Evolutionary conservation across 2,888 invertebrate species (phyloP).

Genomic region (Conomelus anceps): DNA sequence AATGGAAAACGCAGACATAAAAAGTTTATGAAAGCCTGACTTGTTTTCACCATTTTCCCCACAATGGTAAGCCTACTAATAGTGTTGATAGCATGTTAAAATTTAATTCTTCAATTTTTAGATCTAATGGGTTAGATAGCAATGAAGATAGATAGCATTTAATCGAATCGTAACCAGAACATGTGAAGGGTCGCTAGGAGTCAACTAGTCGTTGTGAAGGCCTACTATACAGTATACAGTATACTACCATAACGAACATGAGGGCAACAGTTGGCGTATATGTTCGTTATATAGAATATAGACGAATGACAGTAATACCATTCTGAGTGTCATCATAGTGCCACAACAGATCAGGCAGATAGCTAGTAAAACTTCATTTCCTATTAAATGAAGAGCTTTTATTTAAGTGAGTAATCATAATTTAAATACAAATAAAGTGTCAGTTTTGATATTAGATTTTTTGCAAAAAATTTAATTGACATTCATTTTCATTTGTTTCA

Average conservation of each 20-base stretch:
- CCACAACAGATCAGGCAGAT: background rate
- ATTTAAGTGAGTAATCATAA: no score
- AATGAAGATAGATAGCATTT: background rate
- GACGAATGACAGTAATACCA: background rate
- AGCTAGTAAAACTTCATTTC: background rate
- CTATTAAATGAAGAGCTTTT: no score
- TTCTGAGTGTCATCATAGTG: background rate
- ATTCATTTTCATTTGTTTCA: no score
- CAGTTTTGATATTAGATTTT: no score
- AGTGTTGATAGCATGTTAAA: no score
- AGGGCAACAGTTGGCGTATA: background rate
- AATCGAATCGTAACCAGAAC: background rate
- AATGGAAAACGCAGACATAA: no score
- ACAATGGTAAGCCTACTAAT: no score
- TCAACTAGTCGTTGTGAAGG: background rate
- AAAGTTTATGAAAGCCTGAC: background rate
- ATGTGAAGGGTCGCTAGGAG: background rate
- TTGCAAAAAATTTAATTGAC: no score
- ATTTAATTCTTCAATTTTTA: background rate
- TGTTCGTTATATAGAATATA: no score
- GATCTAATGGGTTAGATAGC: background rate
- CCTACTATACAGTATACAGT: no score
- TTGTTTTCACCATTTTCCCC: background rate
- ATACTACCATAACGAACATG: background rate
- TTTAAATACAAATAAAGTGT: no score